A percentile compares a stretch with the other conserved stretches of the same genome.
phyloP scores from a whole-genome alignment of 2,113 vertebrate species.

The Neolamprologus variostigma region DNA sequence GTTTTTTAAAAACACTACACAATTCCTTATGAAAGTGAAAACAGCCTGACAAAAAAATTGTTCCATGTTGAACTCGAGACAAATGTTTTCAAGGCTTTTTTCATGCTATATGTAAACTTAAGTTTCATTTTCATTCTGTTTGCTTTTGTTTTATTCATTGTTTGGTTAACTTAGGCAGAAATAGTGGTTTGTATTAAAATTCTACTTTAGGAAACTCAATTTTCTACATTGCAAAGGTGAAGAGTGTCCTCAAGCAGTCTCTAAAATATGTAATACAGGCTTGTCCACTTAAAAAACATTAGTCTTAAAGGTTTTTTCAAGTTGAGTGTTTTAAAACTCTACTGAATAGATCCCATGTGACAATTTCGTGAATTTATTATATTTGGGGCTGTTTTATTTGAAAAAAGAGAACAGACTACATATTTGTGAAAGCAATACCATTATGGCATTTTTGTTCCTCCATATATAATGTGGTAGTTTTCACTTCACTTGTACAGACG shows the following conservation, averaged over 20 bases:
- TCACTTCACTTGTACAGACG: neutral
- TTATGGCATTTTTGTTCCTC: neutral
- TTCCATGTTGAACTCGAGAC: rapidly evolving
- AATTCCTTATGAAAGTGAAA: neutral
- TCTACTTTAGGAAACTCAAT: neutral
- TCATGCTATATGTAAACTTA: neutral
- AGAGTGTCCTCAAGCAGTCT: neutral
- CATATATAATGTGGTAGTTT: neutral
- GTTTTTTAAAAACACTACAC: neutral
- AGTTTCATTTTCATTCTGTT: neutral
- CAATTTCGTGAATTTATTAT: neutral
- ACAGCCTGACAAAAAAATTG: neutral
- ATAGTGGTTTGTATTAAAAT: neutral
- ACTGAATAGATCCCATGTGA: neutral
- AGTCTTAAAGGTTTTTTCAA: neutral
- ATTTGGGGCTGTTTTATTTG: neutral
- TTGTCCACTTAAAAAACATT: neutral
- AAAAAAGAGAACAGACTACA: neutral
- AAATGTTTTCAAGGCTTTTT: neutral
- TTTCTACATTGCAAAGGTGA: neutral
- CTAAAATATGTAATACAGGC: neutral
- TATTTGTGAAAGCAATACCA: neutral
- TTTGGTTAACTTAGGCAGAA: neutral
- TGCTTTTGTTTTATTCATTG: neutral
- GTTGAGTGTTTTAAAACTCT: neutral